Evolutionary conservation across 2,113 vertebrate species (phyloP).

Genomic region (Axis porcinus): DNA sequence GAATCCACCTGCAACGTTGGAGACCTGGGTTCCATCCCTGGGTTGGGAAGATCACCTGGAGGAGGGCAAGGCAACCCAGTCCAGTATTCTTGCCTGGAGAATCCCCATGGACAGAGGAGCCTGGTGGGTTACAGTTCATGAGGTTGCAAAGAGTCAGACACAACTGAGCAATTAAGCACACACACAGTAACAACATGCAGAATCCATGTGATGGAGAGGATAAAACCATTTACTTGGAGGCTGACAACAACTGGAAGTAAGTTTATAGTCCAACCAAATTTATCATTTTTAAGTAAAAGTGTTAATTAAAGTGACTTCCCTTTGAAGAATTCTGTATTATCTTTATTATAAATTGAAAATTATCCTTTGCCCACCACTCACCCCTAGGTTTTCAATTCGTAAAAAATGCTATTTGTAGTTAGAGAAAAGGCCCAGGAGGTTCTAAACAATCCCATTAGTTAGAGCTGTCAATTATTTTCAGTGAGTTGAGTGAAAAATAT

Average conservation of each 20-base stretch:
- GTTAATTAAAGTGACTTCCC: not conserved
- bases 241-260: not conserved
- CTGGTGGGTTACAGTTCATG: not conserved
- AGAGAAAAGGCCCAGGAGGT: not conserved
- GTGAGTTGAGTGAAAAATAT: not conserved
- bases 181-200: not conserved
- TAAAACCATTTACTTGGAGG: not conserved
- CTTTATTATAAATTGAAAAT: not conserved
- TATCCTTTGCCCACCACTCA: not conserved
- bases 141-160: not conserved
- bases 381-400: not conserved
- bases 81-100: not conserved
- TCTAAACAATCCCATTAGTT: not conserved
- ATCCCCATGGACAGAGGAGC: not conserved
- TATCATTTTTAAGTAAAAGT: not conserved
- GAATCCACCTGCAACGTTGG: accelerated
- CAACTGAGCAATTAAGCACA: not conserved
- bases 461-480: constrained; percentile 20
- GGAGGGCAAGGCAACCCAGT: not conserved
- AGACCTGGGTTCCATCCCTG: not conserved
- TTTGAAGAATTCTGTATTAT: not conserved
- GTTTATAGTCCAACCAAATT: not conserved
- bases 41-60: not conserved
- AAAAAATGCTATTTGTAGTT: not conserved
- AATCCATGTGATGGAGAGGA: not conserved